These are phyloP conservation scores for Balaenoptera acutorostrata DNA, from an alignment of 2,113 vertebrate genomes.

Conservation along the genomic window DNA sequence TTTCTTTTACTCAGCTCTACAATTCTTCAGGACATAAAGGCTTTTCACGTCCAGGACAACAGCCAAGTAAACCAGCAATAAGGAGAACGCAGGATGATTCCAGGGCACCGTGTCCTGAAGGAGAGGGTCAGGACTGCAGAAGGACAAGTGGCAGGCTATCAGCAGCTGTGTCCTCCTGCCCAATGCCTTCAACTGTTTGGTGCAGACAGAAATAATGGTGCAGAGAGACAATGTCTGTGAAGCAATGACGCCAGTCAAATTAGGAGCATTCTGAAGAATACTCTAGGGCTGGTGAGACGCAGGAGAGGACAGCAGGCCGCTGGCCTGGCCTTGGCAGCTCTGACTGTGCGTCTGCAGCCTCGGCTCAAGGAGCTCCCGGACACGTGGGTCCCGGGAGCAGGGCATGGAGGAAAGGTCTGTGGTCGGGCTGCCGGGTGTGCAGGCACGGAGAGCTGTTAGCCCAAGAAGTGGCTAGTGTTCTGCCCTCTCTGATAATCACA, in stretches of 20 bases:
- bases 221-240: not conserved
- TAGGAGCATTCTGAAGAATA: not conserved
- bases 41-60: not conserved
- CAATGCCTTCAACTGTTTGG: not conserved
- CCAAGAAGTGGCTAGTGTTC: not conserved
- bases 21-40: not conserved
- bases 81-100: not conserved
- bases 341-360: not conserved
- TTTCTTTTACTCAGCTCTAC: not conserved
- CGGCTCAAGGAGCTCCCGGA: not conserved
- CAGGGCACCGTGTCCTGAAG: not conserved
- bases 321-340: not conserved
- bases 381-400: not conserved
- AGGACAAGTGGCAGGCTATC: accelerated
- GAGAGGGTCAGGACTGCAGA: not conserved
- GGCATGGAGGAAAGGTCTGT: not conserved
- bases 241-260: not conserved
- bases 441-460: not conserved
- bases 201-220: not conserved
- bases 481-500: not conserved
- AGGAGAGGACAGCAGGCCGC: not conserved
- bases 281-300: too few species aligned
- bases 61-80: not conserved
- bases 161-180: not conserved
- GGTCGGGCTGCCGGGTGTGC: accelerated